Evolutionary conservation across 2,113 vertebrate species (phyloP), one percentile per base, ranked within the genome.

Genomic region (Psittacara wagleri): DNA sequence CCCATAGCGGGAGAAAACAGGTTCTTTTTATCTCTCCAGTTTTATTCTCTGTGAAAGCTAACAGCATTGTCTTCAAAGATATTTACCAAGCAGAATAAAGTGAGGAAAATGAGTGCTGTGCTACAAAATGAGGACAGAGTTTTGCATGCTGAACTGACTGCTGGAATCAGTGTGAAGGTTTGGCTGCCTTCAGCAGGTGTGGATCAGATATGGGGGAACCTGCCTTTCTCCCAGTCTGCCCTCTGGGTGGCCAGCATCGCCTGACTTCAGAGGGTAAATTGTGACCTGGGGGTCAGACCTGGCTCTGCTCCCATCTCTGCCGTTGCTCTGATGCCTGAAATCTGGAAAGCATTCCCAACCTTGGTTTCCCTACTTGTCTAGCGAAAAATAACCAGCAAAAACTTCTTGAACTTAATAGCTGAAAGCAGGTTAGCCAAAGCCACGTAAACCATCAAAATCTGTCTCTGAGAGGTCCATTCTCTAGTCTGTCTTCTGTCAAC

Each of bases 1-100:
- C 31, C 33, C 43, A 54, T 5, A 1, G 51, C 62, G 68, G 15
- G 89, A 24, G 83, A 88, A 95, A 96, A 97, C 5, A 23, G 74
- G 63, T 46, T 92, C 24, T 67, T 93, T 95, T 95, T 94, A 81
- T 92, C 83, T 92, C 66, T 66, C 35, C 66, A 43, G 43, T 83
- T 83, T 80, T 76, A 88, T 69, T 82, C 68, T 76, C 27, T 49
- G 46, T 59, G 92, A 81, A 94, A 92, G 57, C 25, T 69, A 93
- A 64, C 52, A 82, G 83, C 61, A 41, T 78, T 83, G 80, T 93
- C 68, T 90, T 92, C 77, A 92, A 92, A 96, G 74, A 29, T 75
- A 94, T 83, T 94, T 94, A 92, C 69, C 66, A 79, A 35, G 91
- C 41, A 88, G 74, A 93, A 95, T 52, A 52, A 84, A 88, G 76